Evolutionary conservation across 2,113 vertebrate species (phyloP).

Genomic region (Pteropus alecto): DNA sequence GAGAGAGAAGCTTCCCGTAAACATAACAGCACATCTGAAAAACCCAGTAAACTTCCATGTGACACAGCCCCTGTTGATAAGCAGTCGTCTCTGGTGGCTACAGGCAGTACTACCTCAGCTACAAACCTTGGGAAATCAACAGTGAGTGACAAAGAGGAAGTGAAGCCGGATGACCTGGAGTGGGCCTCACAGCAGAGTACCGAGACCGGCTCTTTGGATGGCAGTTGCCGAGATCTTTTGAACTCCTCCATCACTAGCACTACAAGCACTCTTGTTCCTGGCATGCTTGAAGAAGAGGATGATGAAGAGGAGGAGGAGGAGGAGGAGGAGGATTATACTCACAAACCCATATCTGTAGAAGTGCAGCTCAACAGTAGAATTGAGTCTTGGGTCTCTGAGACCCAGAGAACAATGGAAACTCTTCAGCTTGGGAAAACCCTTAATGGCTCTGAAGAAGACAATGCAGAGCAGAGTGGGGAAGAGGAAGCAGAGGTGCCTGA

Average conservation of each 20-base stretch:
- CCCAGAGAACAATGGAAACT: conserved; percentile 94
- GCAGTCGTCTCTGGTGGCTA: conserved; percentile 50
- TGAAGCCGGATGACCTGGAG: conserved; percentile 93
- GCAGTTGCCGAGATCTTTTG: conserved; percentile 93
- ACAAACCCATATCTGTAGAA: conserved; percentile 93
- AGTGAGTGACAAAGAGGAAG: conserved; percentile 87
- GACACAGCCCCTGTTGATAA: conserved; percentile 71
- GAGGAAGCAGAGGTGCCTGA: conserved; percentile 87
- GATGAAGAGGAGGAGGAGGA: conserved; percentile 86
- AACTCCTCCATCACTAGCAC: conserved; percentile 98
- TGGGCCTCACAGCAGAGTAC: conserved; percentile 98
- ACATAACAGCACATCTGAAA: conserved; percentile 70
- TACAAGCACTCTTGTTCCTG: conserved; percentile 96
- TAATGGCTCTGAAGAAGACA: conserved; percentile 91
- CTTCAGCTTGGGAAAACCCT: conserved; percentile 94
- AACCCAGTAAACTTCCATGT: conserved; percentile 57
- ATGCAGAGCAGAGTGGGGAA: conserved; percentile 88
- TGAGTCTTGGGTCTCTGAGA: conserved; percentile 97
- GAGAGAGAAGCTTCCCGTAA: conserved; percentile 84
- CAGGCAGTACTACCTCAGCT: conserved; percentile 63
- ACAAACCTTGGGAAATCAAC: conserved; percentile 76
- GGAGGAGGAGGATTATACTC: conserved; percentile 90
- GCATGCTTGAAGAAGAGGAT: conserved; percentile 95
- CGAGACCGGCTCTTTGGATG: conserved; percentile 95
- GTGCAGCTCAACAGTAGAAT: conserved; percentile 95